Base-by-base conservation (phyloP, 2,888 invertebrate species). In the Sinodicranocentrus sp. region DNA sequence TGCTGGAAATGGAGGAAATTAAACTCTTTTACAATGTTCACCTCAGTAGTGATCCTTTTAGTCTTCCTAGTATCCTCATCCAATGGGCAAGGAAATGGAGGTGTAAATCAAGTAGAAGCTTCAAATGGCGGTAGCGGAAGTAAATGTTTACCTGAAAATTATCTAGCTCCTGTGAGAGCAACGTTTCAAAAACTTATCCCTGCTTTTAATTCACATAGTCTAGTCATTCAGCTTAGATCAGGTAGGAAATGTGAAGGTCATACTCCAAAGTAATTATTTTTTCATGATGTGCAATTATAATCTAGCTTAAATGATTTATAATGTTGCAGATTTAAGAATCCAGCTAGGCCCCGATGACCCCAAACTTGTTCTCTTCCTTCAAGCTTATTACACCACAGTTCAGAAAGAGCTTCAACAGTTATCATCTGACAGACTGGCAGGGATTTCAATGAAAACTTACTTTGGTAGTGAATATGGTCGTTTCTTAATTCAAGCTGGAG, bases 171-270 rank as follows among this genome's bases (percentile, higher is more conserved):
- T 13, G 54, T 73, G 17, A 17, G 25, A 10, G 13, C 59, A 48
- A 52, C 82, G 13, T 86, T 86, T 54, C 67, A 79, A 43, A 84
- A 79, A 77, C 75, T 83, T 13, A 83, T 83, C 39, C 86, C 86
- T 43, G 48, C 70, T 25, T 84, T 84, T 57, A 77, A 76, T 57
- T 44, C 84, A 2, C 67, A 54, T 39, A 70, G 71, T 26, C 33
- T 79, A 25, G 25, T 77, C 21, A 54, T 84, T 48, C 72, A 76
- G 17, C 71, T 86, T 28, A 84, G 72, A 72, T 72, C 80, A 33
- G 86, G 86, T 86, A 57, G 44, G 33, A 6, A 15, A 15, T 6
- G 2, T 48, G 48, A 48, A 10, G n/a, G 15, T 48, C 10, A n/a
- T n/a, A n/a, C n/a, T n/a, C n/a, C 33, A 33, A 33, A 33, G 33